Conservation (phyloP, 1,140 invertebrate genomes). For the Aethina tumida region DNA sequence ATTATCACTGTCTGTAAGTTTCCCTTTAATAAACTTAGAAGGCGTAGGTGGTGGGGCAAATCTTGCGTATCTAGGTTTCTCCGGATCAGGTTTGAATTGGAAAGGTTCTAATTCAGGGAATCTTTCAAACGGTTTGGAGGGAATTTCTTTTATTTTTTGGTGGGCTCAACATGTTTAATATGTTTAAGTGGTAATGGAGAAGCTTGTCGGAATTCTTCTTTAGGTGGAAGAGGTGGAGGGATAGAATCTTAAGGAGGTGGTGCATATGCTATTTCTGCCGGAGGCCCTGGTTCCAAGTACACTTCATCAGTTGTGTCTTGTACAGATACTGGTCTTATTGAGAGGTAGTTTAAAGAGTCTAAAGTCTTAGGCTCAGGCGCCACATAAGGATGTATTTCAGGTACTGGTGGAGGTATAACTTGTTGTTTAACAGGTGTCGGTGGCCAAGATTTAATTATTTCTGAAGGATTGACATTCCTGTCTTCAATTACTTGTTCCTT, state of each 20-base stretch:
- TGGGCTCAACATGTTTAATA: slow-evolving; percentile 22
- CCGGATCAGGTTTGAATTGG: slow-evolving; percentile 39
- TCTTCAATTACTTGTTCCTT: slow-evolving; percentile 38
- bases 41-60: slow-evolving; percentile 45
- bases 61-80: slow-evolving; percentile 32
- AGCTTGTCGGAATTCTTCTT: slow-evolving; percentile 36
- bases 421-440: slow-evolving; percentile 25
- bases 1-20: slow-evolving; percentile 56
- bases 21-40: slow-evolving; percentile 50
- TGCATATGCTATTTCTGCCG: slow-evolving; percentile 54
- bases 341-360: slow-evolving; percentile 24
- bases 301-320: slow-evolving; percentile 38
- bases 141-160: slow-evolving; percentile 21
- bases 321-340: slow-evolving; percentile 31
- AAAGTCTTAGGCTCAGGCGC: too few species aligned
- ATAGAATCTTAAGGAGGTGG: slow-evolving; percentile 33
- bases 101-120: slow-evolving; percentile 44
- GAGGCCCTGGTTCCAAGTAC: slow-evolving; percentile 48
- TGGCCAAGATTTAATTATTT: slow-evolving; percentile 37
- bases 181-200: slow-evolving; percentile 37
- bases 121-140: slow-evolving; percentile 33
- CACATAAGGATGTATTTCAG: slow-evolving; percentile 20
- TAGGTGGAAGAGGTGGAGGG: slow-evolving; percentile 38
- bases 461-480: slow-evolving; percentile 31
- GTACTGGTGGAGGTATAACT: slow-evolving; percentile 39